Percentiles rank a stretch among this genome's conserved stretches.
Evolutionary conservation across 2,113 vertebrate species (phyloP).

Genomic region (Epinephelus fuscoguttatus): DNA sequence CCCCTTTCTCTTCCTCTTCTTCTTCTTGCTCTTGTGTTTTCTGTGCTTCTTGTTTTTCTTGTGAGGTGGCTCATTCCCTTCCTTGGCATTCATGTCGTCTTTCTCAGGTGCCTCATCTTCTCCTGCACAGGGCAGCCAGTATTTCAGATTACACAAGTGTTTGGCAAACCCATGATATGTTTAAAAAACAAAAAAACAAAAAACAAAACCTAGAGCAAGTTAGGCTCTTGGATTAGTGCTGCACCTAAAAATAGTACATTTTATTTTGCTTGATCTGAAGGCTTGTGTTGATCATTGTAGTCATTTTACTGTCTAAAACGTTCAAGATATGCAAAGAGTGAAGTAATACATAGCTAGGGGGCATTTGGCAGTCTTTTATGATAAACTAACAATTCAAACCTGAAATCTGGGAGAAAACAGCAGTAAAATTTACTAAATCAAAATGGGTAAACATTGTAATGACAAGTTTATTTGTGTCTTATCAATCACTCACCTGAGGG

Average conservation of each 20-base stretch:
- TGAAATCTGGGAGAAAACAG: background rate
- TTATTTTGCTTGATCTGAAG: background rate
- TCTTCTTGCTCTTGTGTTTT: slow-evolving; percentile 99
- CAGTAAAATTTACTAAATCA: background rate
- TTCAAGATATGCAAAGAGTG: background rate
- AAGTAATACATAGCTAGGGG: background rate
- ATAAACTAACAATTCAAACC: background rate
- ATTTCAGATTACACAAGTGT: slow-evolving; percentile 25
- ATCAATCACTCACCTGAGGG: slow-evolving; percentile 72
- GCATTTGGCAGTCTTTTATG: background rate
- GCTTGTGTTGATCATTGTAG: background rate
- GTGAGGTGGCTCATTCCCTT: slow-evolving; percentile 86
- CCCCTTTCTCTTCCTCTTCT: slow-evolving; percentile 93
- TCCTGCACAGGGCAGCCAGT: slow-evolving; percentile 56
- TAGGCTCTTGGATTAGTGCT: background rate
- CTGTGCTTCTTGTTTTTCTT: slow-evolving; percentile 98
- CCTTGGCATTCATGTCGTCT: slow-evolving; percentile 85
- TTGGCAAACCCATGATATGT: background rate
- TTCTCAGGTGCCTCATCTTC: slow-evolving; percentile 79
- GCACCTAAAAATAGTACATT: background rate
- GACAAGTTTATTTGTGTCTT: background rate
- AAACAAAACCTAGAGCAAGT: background rate
- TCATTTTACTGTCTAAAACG: background rate
- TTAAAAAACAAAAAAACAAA: background rate
- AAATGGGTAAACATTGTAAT: background rate